Base-by-base conservation (phyloP, 2,888 invertebrate species). In the Oscheius myriophilus region DNA sequence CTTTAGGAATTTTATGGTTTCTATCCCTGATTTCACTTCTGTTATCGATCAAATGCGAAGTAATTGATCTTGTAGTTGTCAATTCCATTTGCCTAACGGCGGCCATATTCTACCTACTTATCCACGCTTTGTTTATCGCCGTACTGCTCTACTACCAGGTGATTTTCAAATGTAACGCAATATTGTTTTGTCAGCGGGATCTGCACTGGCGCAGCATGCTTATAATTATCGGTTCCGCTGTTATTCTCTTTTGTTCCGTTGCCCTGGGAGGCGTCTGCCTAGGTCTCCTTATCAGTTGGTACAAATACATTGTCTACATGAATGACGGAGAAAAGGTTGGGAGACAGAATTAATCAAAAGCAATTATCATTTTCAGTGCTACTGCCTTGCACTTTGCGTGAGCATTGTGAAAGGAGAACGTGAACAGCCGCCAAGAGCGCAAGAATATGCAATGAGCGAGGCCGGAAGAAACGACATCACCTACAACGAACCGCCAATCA, bases 231-330 rank as follows among this genome's bases (percentile, higher is more conserved):
- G 73, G 77, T 4, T 72, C 81, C 4, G 64, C 81, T 25, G 55
- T 80, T 51, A 72, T 82, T 33, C 68, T 84, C n/a, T 70, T 72
- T 52, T 77, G 75, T 21, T 73, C 75, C 9, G 78, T 74, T 4
- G 65, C 71, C 0, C 62, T 80, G 16, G 84, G 81, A 39, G 75
- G 69, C 9, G 64, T 81, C 25, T 81, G 79, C 21, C 43, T 85
- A 42, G 58, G 61, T 12, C 72, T 84, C 16, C 69, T 77, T 18
- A 72, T 76, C 52, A 78, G 74, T 2, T 84, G 82, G 83, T 77
- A 79, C 61, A 76, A 75, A 23, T 84, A 85, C 72, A 82, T 84
- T 62, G 75, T 76, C 54, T 82, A 83, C 68, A 84, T 83, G 79
- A 78, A 79, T 62, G 76, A 72, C 21, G 67, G 71, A 6, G 73